Base-by-base conservation (phyloP, 2,888 invertebrate genomes). In the Mamestra brassicae region DNA sequence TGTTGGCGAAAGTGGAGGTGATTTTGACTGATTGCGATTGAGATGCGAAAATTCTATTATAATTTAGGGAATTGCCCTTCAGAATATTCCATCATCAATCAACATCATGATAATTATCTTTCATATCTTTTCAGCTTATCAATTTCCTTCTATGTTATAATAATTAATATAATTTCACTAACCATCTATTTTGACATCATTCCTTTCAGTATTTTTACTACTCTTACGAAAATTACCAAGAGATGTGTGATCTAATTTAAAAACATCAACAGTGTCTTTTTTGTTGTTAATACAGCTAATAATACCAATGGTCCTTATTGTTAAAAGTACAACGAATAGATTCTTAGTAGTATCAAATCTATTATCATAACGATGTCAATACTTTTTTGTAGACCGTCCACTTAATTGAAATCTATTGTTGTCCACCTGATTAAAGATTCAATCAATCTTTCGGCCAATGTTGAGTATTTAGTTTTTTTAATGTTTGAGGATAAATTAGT, bases 371-470 rank as follows among this genome's bases (percentile, higher is more conserved):
- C 36, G 72, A 85, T 68, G 74, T 74, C 72, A 86, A 76, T 17
- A 45, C 3, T 77, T 86, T 85, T 85, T 85, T 85, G 47, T 60
- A 36, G 3, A 3, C n/a, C 26, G 13, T 61, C 52, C 3, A 42
- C 61, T 65, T 80, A 85, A 86, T 86, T 80, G 68, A 77, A 71
- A 76, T 79, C 71, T 76, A 50, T 82, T 83, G 82, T 84, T 55
- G 74, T 67, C 58, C 13, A 36, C 7, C 63, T 78, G 70, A 86
- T 86, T 65, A 54, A 50, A 73, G 62, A 84, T 74, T 66, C 60
- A 57, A 85, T 84, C 63, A 67, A 85, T 85, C 55, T 78, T 66
- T 69, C 38, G 52, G 47, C 34, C 10, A 60, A n/a, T 63, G 55
- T 36, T 38, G 57, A 26, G 34, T 63, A 15, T 34, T 57, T 34